Conservation (phyloP, 1,140 invertebrate genomes). For the Drosophila paulistorum region DNA sequence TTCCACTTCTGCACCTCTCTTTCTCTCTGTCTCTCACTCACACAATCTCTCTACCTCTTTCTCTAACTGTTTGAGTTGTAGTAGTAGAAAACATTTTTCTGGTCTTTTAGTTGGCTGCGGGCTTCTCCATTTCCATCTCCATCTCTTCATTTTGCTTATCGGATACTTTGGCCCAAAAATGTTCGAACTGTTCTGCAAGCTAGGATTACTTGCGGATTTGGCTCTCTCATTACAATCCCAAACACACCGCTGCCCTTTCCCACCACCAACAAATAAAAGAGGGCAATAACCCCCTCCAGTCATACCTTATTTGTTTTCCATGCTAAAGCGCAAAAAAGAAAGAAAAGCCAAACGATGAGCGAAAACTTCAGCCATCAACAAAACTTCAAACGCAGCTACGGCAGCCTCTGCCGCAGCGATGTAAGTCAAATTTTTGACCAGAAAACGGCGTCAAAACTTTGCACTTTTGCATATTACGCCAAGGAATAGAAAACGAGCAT, state of each 20-base stretch:
- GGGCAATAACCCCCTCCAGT: conserved; percentile 19
- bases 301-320: conserved; percentile 76
- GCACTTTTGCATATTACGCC: conserved; percentile 79
- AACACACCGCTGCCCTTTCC: not conserved
- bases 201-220: conserved; percentile 74
- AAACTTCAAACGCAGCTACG: conserved; percentile 76
- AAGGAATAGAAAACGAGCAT: conserved; percentile 42
- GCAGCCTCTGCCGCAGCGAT: not conserved
- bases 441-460: conserved; percentile 76
- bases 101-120: conserved; percentile 71
- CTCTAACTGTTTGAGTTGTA: conserved; percentile 45
- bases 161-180: conserved; percentile 54
- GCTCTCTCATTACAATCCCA: conserved; percentile 46
- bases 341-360: conserved; percentile 15
- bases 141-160: conserved; percentile 51
- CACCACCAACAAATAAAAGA: not conserved
- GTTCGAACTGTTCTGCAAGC: conserved; percentile 64
- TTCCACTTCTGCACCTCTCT: not conserved
- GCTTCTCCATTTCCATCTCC: conserved; percentile 21
- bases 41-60: not conserved
- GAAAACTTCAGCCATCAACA: conserved; percentile 74
- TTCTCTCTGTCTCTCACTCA: conserved; percentile 12
- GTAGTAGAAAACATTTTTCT: conserved; percentile 75
- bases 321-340: conserved; percentile 46
- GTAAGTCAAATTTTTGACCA: conserved; percentile 78